phyloP scores from a whole-genome alignment of 2,113 vertebrate species.

The Pheucticus melanocephalus region DNA sequence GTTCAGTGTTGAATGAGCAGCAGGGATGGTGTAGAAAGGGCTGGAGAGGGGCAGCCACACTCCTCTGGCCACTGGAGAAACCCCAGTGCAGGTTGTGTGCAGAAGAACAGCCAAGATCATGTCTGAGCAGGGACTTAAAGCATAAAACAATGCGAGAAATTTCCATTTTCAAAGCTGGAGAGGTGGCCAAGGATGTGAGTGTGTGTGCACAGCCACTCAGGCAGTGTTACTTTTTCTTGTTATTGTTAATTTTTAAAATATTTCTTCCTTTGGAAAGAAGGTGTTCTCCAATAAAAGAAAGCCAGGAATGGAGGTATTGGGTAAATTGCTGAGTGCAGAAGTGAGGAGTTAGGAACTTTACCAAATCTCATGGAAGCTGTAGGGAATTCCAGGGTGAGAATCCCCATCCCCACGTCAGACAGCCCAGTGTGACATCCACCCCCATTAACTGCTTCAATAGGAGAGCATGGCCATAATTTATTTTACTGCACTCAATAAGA shows the following conservation, averaged over 20 bases:
- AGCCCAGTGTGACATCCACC: neutral
- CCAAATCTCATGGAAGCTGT: neutral
- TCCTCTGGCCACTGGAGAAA: neutral
- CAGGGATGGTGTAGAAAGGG: neutral
- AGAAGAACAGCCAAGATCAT: neutral
- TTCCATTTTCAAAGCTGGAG: neutral
- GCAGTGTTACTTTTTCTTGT: neutral
- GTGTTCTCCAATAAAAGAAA: neutral
- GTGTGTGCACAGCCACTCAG: neutral
- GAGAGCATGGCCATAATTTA: neutral
- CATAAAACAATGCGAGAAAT: neutral
- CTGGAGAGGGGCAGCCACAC: neutral
- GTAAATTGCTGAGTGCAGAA: neutral
- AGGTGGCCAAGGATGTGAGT: neutral
- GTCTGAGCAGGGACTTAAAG: neutral
- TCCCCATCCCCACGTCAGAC: neutral
- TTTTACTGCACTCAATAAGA: neutral
- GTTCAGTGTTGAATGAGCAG: fast-evolving
- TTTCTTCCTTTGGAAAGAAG: neutral
- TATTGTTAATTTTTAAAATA: neutral
- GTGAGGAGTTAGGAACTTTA: neutral
- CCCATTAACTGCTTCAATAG: neutral
- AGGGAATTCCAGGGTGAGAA: neutral
- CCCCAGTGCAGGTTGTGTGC: neutral
- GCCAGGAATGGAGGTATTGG: neutral